These are phyloP conservation scores for Chionis minor DNA, from an alignment of 2,113 vertebrate genomes.

Conservation along the genomic window DNA sequence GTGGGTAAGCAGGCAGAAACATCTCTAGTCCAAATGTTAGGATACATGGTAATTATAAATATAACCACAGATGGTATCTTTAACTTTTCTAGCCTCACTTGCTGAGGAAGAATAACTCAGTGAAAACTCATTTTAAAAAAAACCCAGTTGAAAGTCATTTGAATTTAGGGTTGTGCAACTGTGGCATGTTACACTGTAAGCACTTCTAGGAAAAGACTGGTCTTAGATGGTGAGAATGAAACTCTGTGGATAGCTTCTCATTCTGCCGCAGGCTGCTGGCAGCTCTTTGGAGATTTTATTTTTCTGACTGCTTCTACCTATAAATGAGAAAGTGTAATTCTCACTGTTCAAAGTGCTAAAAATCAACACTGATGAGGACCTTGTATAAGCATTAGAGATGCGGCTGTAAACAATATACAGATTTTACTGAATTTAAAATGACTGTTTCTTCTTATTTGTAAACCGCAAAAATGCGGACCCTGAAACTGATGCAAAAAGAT, in stretches of 20 bases:
- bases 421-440: neutral
- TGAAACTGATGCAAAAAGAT: neutral
- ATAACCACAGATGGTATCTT: slow-evolving; percentile 53
- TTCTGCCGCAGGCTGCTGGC: neutral
- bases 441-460: neutral
- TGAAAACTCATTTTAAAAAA: neutral
- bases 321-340: neutral
- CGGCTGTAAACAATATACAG: neutral
- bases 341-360: neutral
- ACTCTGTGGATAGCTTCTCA: neutral
- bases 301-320: neutral
- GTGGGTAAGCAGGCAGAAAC: slow-evolving; percentile 55
- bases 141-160: neutral
- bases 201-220: neutral
- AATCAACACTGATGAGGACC: neutral
- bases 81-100: slow-evolving; percentile 40
- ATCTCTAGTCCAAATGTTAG: slow-evolving; percentile 44
- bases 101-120: slow-evolving; percentile 10
- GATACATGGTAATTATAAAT: slow-evolving; percentile 51
- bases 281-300: neutral
- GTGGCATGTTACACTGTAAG: neutral
- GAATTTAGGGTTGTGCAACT: neutral
- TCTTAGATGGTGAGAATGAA: neutral
- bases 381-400: neutral
- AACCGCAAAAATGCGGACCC: neutral